Percentiles rank a stretch among this genome's conserved stretches.
Conservation (phyloP, 2,797 vertebrate species). For the Myioborus miniatus region DNA sequence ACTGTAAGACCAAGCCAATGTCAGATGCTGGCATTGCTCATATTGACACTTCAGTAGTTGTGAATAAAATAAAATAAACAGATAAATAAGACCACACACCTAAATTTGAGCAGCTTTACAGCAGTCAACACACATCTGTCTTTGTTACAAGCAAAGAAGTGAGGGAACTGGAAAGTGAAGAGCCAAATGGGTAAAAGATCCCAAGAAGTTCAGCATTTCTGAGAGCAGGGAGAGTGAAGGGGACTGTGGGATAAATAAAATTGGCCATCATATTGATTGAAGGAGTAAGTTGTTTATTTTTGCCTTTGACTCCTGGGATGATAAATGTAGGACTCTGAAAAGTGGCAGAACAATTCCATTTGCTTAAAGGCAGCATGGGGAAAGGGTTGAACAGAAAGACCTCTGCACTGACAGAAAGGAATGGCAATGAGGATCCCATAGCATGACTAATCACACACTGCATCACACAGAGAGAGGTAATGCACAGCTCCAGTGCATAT, state of each 20-base stretch:
- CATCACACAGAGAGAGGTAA: neutral
- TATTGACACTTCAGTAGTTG: neutral
- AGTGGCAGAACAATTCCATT: neutral
- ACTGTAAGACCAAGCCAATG: rapidly evolving
- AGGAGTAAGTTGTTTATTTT: neutral
- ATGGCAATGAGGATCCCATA: neutral
- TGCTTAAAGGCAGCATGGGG: neutral
- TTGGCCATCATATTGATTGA: neutral
- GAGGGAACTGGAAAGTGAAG: neutral
- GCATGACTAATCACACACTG: neutral
- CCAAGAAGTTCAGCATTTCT: neutral
- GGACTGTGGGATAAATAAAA: neutral
- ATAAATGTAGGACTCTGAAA: neutral
- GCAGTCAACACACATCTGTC: neutral
- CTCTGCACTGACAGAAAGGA: neutral
- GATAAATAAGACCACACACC: neutral
- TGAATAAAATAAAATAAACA: neutral
- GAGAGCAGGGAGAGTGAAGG: neutral
- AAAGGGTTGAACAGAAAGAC: neutral
- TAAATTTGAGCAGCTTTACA: neutral
- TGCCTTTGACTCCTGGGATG: neutral
- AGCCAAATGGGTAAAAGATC: neutral
- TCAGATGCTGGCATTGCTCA: neutral
- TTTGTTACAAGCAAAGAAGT: neutral
- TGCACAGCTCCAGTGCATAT: neutral